These are phyloP conservation scores for Camelus dromedarius DNA, from an alignment of 2,113 vertebrate species.

Conservation along the genomic window DNA sequence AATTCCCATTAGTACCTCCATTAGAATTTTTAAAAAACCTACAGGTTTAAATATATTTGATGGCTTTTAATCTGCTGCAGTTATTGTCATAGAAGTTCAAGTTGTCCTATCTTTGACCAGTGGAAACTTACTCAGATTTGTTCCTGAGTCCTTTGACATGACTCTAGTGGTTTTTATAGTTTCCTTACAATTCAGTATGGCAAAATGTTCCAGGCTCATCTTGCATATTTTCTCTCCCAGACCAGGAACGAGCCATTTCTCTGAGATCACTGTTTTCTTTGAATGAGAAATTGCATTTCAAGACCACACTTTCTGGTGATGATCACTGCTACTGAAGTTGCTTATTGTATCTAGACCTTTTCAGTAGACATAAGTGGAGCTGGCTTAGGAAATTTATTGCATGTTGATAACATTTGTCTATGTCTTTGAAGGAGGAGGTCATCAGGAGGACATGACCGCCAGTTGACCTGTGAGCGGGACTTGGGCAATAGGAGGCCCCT, in stretches of 20 bases:
- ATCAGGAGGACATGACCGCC: background rate
- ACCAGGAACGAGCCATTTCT: background rate
- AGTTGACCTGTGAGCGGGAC: background rate
- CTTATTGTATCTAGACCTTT: background rate
- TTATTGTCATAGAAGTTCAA: background rate
- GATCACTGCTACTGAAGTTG: background rate
- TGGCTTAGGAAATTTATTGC: background rate
- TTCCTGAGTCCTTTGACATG: background rate
- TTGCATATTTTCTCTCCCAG: background rate
- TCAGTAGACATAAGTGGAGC: background rate
- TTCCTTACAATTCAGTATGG: background rate
- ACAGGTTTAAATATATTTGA: background rate
- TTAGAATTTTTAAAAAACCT: background rate
- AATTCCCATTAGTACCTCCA: too few species aligned
- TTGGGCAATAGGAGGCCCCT: background rate
- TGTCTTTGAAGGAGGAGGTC: background rate
- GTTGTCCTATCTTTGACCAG: background rate
- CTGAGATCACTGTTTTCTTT: background rate
- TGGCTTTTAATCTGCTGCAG: background rate
- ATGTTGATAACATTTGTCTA: background rate
- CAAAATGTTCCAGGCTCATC: background rate
- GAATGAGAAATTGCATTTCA: background rate
- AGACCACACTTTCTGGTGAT: too few species aligned
- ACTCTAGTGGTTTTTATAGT: background rate
- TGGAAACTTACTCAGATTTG: background rate